Percentiles rank a stretch among this genome's conserved stretches.
These are phyloP conservation scores for Cyprinodon variegatus DNA, from an alignment of 2,113 vertebrate genomes.

Conservation along the genomic window DNA sequence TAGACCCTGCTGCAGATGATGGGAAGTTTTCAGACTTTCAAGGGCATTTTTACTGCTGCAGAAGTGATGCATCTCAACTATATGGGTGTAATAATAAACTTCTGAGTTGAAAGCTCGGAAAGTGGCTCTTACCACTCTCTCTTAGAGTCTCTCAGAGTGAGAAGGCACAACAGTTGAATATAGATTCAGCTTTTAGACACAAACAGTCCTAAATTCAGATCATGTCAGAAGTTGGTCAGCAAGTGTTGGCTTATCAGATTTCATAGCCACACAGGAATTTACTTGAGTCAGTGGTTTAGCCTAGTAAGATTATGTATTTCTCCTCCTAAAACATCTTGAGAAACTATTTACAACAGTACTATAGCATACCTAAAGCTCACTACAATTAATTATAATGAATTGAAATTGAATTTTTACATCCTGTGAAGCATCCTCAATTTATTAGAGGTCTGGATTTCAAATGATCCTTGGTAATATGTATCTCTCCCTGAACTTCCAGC, in stretches of 20 bases:
- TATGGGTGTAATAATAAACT: slow-evolving; percentile 18
- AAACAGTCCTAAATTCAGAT: not conserved
- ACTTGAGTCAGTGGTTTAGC: not conserved
- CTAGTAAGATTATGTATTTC: no score
- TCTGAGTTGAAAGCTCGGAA: not conserved
- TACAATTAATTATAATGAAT: no score
- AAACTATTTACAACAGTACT: no score
- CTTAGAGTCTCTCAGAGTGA: not conserved
- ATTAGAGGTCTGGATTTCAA: no score
- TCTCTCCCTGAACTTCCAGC: no score
- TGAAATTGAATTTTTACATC: no score
- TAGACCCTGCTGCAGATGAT: slow-evolving; percentile 39
- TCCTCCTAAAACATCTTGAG: no score
- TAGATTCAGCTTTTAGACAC: slow-evolving; percentile 1
- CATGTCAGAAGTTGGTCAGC: slow-evolving; percentile 22
- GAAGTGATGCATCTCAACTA: slow-evolving; percentile 24
- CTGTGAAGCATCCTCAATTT: no score
- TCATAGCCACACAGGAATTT: slow-evolving; percentile 12
- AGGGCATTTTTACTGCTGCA: slow-evolving; percentile 22
- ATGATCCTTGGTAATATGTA: no score
- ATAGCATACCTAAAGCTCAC: slow-evolving; percentile 1
- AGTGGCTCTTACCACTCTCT: not conserved
- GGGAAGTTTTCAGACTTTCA: slow-evolving; percentile 20
- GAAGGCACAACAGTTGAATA: not conserved
- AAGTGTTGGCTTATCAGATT: slow-evolving; percentile 16